Evolutionary conservation across 2,113 vertebrate species (phyloP), one percentile per base, ranked within the genome.

Genomic region (Sander lucioperca): DNA sequence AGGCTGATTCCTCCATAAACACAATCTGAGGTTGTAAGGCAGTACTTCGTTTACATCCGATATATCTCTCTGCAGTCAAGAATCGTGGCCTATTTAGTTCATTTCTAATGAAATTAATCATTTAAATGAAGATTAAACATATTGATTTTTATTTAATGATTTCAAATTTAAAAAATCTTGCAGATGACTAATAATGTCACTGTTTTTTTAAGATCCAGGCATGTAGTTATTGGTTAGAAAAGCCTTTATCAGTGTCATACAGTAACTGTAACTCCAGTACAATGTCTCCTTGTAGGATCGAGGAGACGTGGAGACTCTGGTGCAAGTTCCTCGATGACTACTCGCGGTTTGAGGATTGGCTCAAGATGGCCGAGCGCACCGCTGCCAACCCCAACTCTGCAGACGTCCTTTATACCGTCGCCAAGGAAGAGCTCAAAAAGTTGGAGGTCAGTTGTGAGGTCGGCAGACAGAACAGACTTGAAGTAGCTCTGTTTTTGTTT

Each of bases 251-350:
- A 1, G 16, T 43, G 4, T 53, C 14, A 50, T 5, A 50, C n/a
- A 61, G 56, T 13, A 50, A 19, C 74, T 54, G 0, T 59, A 68
- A 80, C 36, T 48, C 54, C 53, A 25, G 45, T 33, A 8, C 2
- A 2, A 43, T 62, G 15, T 33, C 15, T 70, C 18, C 48, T 12
- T 68, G 59, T 87, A 99, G 98, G 90, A 99, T 99, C 0, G 97
- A 99, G 90, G 97, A 98, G 85, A 99, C 98, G 0, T 98, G 97
- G 97, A 95, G 94, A 18, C 92, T 99, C 0, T 99, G 98, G 98
- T 96, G 96, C 82, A 97, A 96, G 86, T 99, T 99, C 92, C 93
- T 97, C 62, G 97, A 98, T 0, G 97, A 99, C 82, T 97, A 97
- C 85, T 97, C 97, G 6, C 95, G 94, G 64, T 99, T 99, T 33